These are phyloP conservation scores for Sardina pilchardus DNA, from an alignment of 2,113 vertebrate species.

Conservation along the genomic window DNA sequence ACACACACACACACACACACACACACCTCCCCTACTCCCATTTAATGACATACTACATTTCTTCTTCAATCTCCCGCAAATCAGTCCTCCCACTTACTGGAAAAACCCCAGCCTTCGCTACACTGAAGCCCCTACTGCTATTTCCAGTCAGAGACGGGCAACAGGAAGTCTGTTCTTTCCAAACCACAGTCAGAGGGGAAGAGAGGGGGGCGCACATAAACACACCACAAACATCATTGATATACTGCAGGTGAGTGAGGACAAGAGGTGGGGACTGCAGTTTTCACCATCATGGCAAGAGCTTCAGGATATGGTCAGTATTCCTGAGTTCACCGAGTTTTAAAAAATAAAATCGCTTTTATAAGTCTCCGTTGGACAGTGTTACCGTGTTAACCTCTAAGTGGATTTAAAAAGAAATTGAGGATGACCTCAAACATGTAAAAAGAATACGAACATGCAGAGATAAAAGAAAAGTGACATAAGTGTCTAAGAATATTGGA, in stretches of 20 bases:
- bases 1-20: not conserved
- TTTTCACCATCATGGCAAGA: not conserved
- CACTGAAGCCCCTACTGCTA: not conserved
- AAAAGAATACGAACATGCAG: not conserved
- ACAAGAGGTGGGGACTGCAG: not conserved
- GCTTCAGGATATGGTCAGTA: not conserved
- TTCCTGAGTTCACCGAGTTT: not conserved
- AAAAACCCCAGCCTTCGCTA: not conserved
- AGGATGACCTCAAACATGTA: not conserved
- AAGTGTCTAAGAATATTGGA: not conserved
- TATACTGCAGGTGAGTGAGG: not conserved
- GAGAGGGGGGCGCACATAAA: not conserved
- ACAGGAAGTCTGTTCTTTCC: constrained; percentile 8
- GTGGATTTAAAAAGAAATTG: constrained; percentile 7
- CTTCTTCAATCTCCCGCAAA: not conserved
- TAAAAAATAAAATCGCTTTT: not conserved
- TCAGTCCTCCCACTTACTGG: constrained; percentile 13
- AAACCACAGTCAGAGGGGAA: not conserved
- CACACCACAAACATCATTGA: not conserved
- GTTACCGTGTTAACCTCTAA: not conserved
- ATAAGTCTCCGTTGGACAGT: not conserved
- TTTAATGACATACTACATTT: not conserved
- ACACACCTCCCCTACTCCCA: not conserved
- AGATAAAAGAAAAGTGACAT: not conserved
- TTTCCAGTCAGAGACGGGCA: not conserved